phyloP scores from a whole-genome alignment of 2,888 invertebrate genomes.

The Anagyrus pseudococci region DNA sequence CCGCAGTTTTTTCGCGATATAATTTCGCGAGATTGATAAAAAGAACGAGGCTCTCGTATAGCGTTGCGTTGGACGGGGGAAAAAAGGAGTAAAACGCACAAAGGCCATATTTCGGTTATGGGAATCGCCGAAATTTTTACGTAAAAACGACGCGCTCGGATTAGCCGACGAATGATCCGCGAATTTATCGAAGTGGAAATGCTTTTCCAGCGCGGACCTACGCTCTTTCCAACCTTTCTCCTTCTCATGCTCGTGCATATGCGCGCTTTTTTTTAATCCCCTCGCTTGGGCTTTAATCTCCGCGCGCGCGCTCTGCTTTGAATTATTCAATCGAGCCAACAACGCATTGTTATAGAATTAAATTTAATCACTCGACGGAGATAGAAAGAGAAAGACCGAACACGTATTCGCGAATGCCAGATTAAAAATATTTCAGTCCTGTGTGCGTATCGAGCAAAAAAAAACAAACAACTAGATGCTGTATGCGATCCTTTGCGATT shows the following conservation, averaged over 20 bases:
- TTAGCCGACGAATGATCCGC: conserved; percentile 25
- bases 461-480: too few relatives aligned
- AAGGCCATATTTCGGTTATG: too few relatives aligned
- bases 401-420: too few relatives aligned
- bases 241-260: too few relatives aligned
- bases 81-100: neutral
- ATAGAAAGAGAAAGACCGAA: too few relatives aligned
- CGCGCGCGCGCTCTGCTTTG: conserved; percentile 27
- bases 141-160: conserved; percentile 18
- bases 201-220: conserved; percentile 20
- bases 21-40: too few relatives aligned
- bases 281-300: conserved; percentile 25
- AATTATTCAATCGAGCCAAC: conserved; percentile 29
- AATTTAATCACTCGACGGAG: conserved; percentile 19
- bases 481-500: too few relatives aligned
- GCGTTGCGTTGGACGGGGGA: too few relatives aligned
- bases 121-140: conserved; percentile 19
- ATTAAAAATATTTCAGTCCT: too few relatives aligned
- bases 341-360: conserved; percentile 29
- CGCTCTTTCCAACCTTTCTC: too few relatives aligned
- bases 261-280: neutral
- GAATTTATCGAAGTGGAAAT: conserved; percentile 33
- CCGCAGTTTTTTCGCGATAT: too few relatives aligned
- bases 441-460: too few relatives aligned
- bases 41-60: neutral